Percentiles rank a stretch among this genome's conserved stretches.
phyloP scores from a whole-genome alignment of 2,113 vertebrate genomes.

The Amphilophus citrinellus region DNA sequence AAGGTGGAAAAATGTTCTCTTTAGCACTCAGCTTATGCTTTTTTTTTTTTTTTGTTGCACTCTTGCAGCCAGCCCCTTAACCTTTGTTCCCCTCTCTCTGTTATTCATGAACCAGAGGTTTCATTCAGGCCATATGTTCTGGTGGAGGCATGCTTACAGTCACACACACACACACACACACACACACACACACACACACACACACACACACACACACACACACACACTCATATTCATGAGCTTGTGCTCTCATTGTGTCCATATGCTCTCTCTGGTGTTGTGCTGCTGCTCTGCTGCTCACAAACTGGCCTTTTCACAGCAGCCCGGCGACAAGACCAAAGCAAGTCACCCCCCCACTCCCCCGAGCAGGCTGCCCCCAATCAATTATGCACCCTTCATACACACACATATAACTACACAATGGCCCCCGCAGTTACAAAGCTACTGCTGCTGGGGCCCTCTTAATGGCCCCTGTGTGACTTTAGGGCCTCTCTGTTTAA shows the following conservation, averaged over 20 bases:
- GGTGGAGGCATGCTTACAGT: slow-evolving; percentile 62
- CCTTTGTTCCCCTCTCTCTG: slow-evolving; percentile 41
- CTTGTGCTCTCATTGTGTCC: slow-evolving; percentile 81
- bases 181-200: too few species aligned
- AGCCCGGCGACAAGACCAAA: slow-evolving; percentile 64
- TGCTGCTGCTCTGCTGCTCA: slow-evolving; percentile 82
- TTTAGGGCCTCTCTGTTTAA: slow-evolving; percentile 81
- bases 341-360: slow-evolving; percentile 63
- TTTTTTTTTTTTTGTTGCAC: neutral
- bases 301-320: slow-evolving; percentile 81
- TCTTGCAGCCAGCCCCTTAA: slow-evolving; percentile 19
- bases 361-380: slow-evolving; percentile 24
- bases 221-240: slow-evolving; percentile 81
- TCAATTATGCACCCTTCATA: slow-evolving; percentile 68
- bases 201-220: too few species aligned
- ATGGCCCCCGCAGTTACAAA: slow-evolving; percentile 68
- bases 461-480: slow-evolving; percentile 78
- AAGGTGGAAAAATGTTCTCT: neutral
- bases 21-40: neutral
- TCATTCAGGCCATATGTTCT: slow-evolving; percentile 78
- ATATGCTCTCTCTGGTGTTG: slow-evolving; percentile 85
- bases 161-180: slow-evolving; percentile 43
- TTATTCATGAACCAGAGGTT: slow-evolving; percentile 68
- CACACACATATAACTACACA: slow-evolving; percentile 50
- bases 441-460: slow-evolving; percentile 65